A percentile compares a stretch with the other conserved stretches of the same genome.
These are phyloP conservation scores for Branchinecta lindahli DNA, from an alignment of 1,140 invertebrate species.

Conservation along the genomic window DNA sequence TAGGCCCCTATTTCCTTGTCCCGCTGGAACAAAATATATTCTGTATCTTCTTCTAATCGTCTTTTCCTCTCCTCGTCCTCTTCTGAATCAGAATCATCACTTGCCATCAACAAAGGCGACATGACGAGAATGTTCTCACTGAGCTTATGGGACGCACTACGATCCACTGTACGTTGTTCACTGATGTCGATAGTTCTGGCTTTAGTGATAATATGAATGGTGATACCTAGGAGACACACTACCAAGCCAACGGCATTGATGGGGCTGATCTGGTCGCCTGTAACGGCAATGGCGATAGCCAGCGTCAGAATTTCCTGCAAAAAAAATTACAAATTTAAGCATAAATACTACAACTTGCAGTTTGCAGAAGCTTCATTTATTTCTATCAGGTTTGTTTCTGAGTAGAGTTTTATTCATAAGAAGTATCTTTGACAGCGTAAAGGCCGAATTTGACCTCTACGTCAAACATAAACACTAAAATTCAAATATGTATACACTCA, in stretches of 20 bases:
- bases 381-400: too few species aligned
- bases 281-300: constrained; percentile 62
- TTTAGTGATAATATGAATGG: constrained; percentile 69
- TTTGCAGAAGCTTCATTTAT: too few species aligned
- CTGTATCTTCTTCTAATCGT: not conserved
- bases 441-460: too few species aligned
- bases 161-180: not conserved
- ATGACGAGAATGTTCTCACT: not conserved
- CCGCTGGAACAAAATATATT: constrained; percentile 1
- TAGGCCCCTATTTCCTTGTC: not conserved
- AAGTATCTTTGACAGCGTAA: too few species aligned
- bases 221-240: constrained; percentile 76
- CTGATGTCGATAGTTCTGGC: not conserved
- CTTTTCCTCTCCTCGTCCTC: not conserved
- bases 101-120: not conserved
- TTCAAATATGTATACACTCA: too few species aligned
- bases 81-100: not conserved
- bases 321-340: constrained; percentile 16
- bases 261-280: constrained; percentile 62
- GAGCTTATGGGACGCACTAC: not conserved
- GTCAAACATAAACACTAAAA: too few species aligned
- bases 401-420: too few species aligned
- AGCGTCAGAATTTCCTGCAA: constrained; percentile 78
- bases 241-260: constrained; percentile 72
- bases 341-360: not conserved